Evolutionary conservation across 1,140 invertebrate genomes (phyloP), one percentile per base, ranked within the genome.

Genomic region (Drosophila pectinifera): DNA sequence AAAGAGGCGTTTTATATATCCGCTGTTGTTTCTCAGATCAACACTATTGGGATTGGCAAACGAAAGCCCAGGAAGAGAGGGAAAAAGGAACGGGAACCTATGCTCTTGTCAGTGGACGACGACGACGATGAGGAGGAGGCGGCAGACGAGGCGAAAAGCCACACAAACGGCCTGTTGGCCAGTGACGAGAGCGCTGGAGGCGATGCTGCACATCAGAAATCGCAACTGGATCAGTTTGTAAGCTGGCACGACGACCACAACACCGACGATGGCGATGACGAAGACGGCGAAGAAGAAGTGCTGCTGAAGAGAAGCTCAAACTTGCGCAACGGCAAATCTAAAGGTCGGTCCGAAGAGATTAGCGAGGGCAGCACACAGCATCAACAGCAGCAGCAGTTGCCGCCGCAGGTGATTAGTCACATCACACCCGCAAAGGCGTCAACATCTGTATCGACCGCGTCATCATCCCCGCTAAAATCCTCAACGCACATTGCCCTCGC

Each of bases 71-170:
- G 75, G 24, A 91, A 59, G 28, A 81, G 85, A 41, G 51, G 54
- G 2, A 83, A 75, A n/a, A 59, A 68, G 69, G 73, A 68, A 34
- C 70, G 88, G 54, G 78, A 85, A 59, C 80, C 78, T 28, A 68
- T 89, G 43, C 68, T 91, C 5, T 72, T 91, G 72, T 85, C 90
- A 49, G 78, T 91, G n/a, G 78, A 88, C 43, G 80, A 91, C 22
- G 82, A 91, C 34, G 79, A 83, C 22, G 78, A 70, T 14, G 73
- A 76, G 26, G 59, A 73, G 16, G 48, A 43, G 55, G 28, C 41
- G 62, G 38, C 13, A 4, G 62, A 62, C 41, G 64, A 28, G 55
- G 57, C 75, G 39, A 57, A 42, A 11, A 49, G 24, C 46, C 49
- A 59, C 28, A 65, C 45, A 1, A 68, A 68, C 28, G 64, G 64